Evolutionary conservation across 1,140 invertebrate species (phyloP), one percentile per base, ranked within the genome.

Genomic region (Harpegnathos saltator): DNA sequence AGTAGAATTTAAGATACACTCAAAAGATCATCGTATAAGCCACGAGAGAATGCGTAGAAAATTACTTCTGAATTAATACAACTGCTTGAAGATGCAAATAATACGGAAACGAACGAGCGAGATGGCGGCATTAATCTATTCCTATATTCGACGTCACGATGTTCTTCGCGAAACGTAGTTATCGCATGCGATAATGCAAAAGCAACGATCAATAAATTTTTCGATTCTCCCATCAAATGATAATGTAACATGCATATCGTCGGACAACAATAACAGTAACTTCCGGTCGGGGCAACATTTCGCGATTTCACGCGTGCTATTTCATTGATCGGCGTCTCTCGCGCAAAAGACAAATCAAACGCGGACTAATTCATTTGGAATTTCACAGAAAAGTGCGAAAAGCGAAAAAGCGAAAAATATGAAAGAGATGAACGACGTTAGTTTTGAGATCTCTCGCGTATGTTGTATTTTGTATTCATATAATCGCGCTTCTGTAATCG

Each of bases 201-300:
- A 29, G 38, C 2, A 2, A 52, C 33, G 26, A 38, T 24, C 29
- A 48, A n/a, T n/a, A n/a, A 66, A 78, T 63, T 24, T 78, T 68
- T 78, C 17, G 1, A 52, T 22, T 11, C 14, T 15, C 17, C 17
- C 48, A 9, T 22, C 12, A 58, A 29, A 54, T 1, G 24, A 68
- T 29, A 63, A 63, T 33, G 59, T 58, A 26, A 33, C 29, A n/a
- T n/a, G n/a, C 5, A 59, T 59, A 22, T 56, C 19, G 12, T 56
- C 19, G 29, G 44, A 33, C 29, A 29, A 5, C 24, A 29, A 26
- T 9, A 59, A 9, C 38, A 44, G 50, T 50, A 75, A 50, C 19
- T 38, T 24, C 19, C 5, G 7, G 22, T 22, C 24, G 3, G 14
- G 12, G n/a, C 24, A 48, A 59, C 12, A 29, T 14, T 17, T 3